Evolutionary conservation across 2,888 invertebrate genomes (phyloP), one percentile per base, ranked within the genome.

Genomic region (Sarcophaga rosellei): DNA sequence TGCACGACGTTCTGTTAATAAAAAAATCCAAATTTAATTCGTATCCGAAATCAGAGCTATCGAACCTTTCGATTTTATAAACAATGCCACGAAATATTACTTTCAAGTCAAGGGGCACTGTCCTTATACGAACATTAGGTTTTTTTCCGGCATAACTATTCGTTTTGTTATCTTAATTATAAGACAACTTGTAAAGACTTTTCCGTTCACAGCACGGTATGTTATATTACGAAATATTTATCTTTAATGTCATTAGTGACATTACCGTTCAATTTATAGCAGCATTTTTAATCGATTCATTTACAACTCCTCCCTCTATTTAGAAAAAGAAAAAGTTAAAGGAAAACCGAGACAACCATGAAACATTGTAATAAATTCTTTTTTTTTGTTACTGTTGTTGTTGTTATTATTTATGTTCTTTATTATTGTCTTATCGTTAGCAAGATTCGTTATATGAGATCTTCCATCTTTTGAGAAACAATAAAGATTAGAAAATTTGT

Each of bases 361-460:
- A 44, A 15, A 78, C 47, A 53, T 47, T 69, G 45, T 45, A 23
- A 25, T 70, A 57, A 10, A 53, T 57, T 57, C 17, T 25, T 47
- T 20, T 3, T 2, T 10, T 15, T n/a, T 53, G 6, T 53, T 35
- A 15, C n/a, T 75, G 75, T 53, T 63, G 17, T 68, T 68, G 44
- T 45, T 66, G n/a, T 20, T 35, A 35, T 35, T 35, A 35, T 35
- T 8, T 35, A 35, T 35, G 35, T 35, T 35, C 35, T 35, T 35
- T 35, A 35, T 35, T 35, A 35, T 25, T 25, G 17, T 65, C 66
- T 62, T 78, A 17, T 70, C 12, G 69, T 53, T 35, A 62, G n/a
- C 20, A 11, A 35, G 21, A 53, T 70, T 78, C 53, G 35, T 70
- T 47, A 21, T 72, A 23, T 57, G 17, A 72, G 53, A 79, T 72